Conservation (phyloP, 1,140 invertebrate species). For the Bombus soroeensis region DNA sequence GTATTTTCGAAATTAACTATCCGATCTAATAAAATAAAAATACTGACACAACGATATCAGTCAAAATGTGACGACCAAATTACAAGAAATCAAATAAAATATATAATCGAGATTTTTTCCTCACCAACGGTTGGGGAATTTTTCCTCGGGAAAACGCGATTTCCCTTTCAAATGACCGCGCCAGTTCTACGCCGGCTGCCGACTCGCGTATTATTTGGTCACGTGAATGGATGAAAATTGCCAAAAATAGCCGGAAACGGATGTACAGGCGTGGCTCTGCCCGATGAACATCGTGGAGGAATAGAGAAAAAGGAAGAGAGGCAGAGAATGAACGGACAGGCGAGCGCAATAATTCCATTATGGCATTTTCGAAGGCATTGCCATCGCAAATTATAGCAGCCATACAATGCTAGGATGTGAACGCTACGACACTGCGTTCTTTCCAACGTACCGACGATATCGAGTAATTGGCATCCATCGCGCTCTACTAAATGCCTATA, state of each 20-base stretch:
- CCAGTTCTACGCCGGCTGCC: not conserved
- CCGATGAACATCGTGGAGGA: conserved; percentile 4
- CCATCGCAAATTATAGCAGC: conserved; percentile 56
- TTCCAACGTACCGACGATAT: conserved; percentile 4
- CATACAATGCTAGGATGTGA: conserved; percentile 41
- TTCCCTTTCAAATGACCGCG: conserved; percentile 64
- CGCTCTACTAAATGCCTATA: conserved; percentile 27
- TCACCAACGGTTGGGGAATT: conserved; percentile 12
- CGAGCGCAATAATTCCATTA: conserved; percentile 53
- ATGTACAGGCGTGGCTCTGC: conserved; percentile 54
- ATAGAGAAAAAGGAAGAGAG: not conserved
- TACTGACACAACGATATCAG: not conserved
- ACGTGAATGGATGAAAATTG: conserved; percentile 72
- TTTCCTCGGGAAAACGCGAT: conserved; percentile 56
- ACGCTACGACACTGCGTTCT: conserved; percentile 30
- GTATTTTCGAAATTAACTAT: not conserved
- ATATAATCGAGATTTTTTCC: conserved; percentile 59
- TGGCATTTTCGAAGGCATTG: conserved; percentile 44
- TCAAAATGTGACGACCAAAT: not conserved
- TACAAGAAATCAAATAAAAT: not conserved
- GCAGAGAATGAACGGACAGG: not conserved
- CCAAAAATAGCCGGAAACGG: conserved; percentile 73
- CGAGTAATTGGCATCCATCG: conserved; percentile 21
- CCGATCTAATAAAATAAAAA: not conserved
- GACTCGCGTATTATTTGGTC: conserved; percentile 57